A percentile compares a stretch with the other conserved stretches of the same genome.
phyloP scores from a whole-genome alignment of 2,797 vertebrate species.

The Gadopsis bispinosus region DNA sequence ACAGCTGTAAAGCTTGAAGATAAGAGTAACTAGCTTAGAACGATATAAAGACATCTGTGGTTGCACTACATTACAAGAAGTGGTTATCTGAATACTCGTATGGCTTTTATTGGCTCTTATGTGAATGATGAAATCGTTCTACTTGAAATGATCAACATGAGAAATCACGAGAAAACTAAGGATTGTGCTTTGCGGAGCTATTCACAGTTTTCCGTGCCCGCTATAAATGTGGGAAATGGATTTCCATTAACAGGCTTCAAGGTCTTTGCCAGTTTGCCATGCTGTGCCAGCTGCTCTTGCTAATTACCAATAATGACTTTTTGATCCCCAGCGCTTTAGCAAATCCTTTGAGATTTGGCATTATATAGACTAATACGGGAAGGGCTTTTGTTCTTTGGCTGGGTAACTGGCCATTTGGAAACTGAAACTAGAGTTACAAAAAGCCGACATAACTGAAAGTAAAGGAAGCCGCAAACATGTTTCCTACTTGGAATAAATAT shows the following conservation, averaged over 20 bases:
- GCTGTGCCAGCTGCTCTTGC: constrained; percentile 51
- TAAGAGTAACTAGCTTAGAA: neutral
- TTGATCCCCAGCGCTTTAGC: constrained; percentile 56
- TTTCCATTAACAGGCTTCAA: constrained; percentile 26
- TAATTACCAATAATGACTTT: constrained; percentile 66
- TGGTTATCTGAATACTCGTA: neutral
- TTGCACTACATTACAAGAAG: neutral
- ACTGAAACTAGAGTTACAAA: constrained; percentile 7
- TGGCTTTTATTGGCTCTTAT: neutral
- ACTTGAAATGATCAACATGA: neutral
- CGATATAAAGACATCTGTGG: neutral
- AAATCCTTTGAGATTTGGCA: constrained; percentile 62
- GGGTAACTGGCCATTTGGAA: constrained; percentile 4
- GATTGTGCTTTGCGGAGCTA: constrained; percentile 10
- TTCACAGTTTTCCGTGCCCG: constrained; percentile 12
- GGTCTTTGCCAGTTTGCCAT: constrained; percentile 24
- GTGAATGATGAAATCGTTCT: neutral
- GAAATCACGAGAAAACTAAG: constrained; percentile 11
- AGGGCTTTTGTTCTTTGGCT: constrained; percentile 32
- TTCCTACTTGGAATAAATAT: neutral
- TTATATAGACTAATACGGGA: constrained; percentile 44
- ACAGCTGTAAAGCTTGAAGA: constrained; percentile 22
- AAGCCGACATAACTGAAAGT: neutral
- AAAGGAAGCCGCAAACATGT: neutral
- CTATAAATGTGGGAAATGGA: constrained; percentile 25